phyloP scores from a whole-genome alignment of 2,888 invertebrate species.

The Metallyticus violacea region DNA sequence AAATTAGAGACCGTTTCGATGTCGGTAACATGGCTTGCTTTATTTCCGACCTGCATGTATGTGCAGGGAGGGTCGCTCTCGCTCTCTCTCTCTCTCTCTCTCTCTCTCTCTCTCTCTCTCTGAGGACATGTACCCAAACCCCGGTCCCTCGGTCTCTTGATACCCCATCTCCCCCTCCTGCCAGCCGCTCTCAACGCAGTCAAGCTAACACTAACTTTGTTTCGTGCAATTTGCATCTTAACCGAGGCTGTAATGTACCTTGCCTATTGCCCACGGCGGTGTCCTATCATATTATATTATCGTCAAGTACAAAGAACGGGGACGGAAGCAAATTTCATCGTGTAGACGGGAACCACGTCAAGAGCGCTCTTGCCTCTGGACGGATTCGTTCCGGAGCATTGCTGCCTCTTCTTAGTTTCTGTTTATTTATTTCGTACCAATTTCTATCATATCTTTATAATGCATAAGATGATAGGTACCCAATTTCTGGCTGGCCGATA shows the following conservation, averaged over 20 bases:
- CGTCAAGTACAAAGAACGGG: slow-evolving; percentile 1
- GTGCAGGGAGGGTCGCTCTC: no score
- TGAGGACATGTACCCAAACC: slow-evolving; percentile 1
- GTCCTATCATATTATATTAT: slow-evolving; percentile 15
- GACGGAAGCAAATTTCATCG: slow-evolving; percentile 18
- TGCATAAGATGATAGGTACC: no score
- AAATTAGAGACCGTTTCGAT: not conserved
- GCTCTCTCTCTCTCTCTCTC: no score
- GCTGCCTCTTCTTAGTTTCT: not conserved
- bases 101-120: not conserved
- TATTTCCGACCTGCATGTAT: not conserved
- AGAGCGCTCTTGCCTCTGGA: not conserved
- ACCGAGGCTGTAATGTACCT: slow-evolving; percentile 22
- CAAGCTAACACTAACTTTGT: slow-evolving; percentile 30
- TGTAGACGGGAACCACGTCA: slow-evolving; percentile 5
- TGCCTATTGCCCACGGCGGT: slow-evolving; percentile 9
- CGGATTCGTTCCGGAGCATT: not conserved
- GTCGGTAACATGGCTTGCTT: not conserved
- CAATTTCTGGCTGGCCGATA: no score
- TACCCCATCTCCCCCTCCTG: not conserved
- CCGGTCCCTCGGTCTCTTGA: not conserved
- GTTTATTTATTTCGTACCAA: no score
- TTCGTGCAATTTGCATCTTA: slow-evolving; percentile 34
- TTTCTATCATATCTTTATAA: no score
- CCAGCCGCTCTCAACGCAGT: not conserved